A percentile compares a stretch with the other conserved stretches of the same genome.
phyloP scores from a whole-genome alignment of 2,888 invertebrate genomes.

The Pyrochroa serraticornis region DNA sequence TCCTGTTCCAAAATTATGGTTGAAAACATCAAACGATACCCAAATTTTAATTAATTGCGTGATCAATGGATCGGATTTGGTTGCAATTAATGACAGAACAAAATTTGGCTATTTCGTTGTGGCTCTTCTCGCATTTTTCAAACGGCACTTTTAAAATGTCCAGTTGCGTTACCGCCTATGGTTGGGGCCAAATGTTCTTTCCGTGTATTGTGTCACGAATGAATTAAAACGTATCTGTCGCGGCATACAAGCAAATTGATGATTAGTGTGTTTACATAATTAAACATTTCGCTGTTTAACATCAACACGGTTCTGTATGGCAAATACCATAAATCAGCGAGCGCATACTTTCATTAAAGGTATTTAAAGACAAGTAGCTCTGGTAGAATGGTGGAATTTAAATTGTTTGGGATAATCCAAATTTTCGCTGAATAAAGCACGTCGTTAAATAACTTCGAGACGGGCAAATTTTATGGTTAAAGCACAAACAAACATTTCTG shows the following conservation, averaged over 20 bases:
- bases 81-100: too few relatives aligned
- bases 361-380: conserved; percentile 25
- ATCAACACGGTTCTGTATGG: conserved; percentile 1
- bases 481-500: conserved; percentile 10
- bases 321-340: conserved; percentile 19
- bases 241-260: neutral
- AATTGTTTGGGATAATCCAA: conserved; percentile 31
- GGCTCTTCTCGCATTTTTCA: too few relatives aligned
- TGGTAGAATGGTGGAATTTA: conserved; percentile 25
- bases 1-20: too few relatives aligned
- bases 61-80: too few relatives aligned
- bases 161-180: too few relatives aligned
- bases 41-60: too few relatives aligned
- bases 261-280: conserved; percentile 19
- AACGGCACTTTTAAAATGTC: too few relatives aligned
- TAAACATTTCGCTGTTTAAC: conserved; percentile 9
- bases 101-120: too few relatives aligned
- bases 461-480: conserved; percentile 25
- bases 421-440: conserved; percentile 20
- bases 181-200: conserved; percentile 1
- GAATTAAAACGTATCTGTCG: neutral
- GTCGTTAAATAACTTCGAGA: conserved; percentile 27
- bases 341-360: conserved; percentile 11
- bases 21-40: too few relatives aligned
- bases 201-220: neutral